Conservation (phyloP, 2,797 vertebrate genomes). For the Oceanodroma leucorhoa region DNA sequence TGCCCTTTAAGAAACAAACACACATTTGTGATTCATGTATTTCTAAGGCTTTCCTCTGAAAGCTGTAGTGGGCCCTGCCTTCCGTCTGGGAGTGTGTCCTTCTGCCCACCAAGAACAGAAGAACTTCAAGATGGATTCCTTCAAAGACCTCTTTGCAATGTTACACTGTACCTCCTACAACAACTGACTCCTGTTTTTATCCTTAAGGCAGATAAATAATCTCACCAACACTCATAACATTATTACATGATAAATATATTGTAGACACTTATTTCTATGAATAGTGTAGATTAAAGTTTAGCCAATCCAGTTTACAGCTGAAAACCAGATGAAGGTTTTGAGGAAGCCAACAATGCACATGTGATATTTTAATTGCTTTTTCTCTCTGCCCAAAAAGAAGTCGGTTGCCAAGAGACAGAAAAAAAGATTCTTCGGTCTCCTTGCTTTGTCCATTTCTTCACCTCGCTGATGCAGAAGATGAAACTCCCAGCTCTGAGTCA, state of each 20-base stretch:
- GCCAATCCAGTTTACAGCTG: neutral
- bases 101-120: neutral
- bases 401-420: neutral
- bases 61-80: neutral
- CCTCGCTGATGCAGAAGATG: neutral
- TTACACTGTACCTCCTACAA: neutral
- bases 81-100: neutral
- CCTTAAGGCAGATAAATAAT: neutral
- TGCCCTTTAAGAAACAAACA: neutral
- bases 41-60: neutral
- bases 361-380: neutral
- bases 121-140: neutral
- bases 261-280: neutral
- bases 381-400: neutral
- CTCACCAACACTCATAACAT: neutral
- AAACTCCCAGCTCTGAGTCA: neutral
- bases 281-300: neutral
- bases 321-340: neutral
- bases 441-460: neutral
- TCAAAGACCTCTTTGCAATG: neutral
- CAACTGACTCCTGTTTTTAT: neutral
- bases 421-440: neutral
- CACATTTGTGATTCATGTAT: neutral
- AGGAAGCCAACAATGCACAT: neutral
- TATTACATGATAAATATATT: neutral